phyloP scores from a whole-genome alignment of 2,797 vertebrate species.

The Oceanodroma leucorhoa region DNA sequence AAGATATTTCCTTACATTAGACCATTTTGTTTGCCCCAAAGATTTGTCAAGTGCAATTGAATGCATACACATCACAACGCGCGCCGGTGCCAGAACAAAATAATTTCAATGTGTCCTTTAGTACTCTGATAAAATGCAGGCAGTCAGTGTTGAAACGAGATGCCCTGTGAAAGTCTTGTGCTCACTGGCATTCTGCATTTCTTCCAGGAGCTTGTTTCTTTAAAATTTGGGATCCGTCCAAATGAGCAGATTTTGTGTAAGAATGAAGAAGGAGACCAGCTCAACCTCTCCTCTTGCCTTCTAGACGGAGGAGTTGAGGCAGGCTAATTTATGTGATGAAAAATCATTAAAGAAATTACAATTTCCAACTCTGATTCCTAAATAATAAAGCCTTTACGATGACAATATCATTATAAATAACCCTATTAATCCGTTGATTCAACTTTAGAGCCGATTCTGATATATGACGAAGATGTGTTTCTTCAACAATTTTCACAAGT shows the following conservation, averaged over 20 bases:
- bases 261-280: conserved; percentile 56
- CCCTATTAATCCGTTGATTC: conserved; percentile 13
- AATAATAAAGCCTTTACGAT: conserved; percentile 43
- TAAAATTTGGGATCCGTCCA: conserved; percentile 56
- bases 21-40: conserved; percentile 65
- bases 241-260: conserved; percentile 70
- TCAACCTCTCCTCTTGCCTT: conserved; percentile 54
- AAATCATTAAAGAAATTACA: conserved; percentile 56
- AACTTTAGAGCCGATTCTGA: conserved; percentile 5
- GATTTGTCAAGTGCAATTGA: conserved; percentile 67
- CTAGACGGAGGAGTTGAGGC: conserved; percentile 38
- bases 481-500: conserved; percentile 28
- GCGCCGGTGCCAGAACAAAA: conserved; percentile 47
- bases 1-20: conserved; percentile 67
- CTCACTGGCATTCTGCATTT: conserved; percentile 36
- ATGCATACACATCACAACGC: conserved; percentile 28
- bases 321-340: conserved; percentile 53
- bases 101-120: conserved; percentile 66
- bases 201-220: conserved; percentile 65
- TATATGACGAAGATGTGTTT: conserved; percentile 21
- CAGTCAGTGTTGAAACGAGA: conserved; percentile 60
- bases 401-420: conserved; percentile 58
- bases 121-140: conserved; percentile 63
- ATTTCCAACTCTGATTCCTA: conserved; percentile 48
- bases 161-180: conserved; percentile 59